Conservation (phyloP, 2,113 vertebrate species). For the Arizona elegans region DNA sequence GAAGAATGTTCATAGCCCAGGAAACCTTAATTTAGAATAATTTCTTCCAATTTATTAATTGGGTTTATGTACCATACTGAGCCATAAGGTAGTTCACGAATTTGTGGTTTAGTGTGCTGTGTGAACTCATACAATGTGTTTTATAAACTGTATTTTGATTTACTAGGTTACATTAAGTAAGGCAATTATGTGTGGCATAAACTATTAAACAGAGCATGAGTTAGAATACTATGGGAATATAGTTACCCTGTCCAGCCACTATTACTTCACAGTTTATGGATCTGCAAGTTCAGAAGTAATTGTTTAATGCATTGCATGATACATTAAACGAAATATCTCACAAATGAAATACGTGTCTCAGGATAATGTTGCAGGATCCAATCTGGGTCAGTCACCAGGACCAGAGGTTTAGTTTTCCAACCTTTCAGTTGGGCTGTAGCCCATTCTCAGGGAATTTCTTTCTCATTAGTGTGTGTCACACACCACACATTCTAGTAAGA, state of each 20-base stretch:
- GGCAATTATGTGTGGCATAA: not conserved
- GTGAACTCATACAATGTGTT: not conserved
- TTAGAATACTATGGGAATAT: not conserved
- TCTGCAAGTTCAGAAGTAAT: not conserved
- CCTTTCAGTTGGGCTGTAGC: no score
- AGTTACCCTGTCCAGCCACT: not conserved
- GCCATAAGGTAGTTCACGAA: no score
- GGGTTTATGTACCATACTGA: not conserved
- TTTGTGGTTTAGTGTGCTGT: no score
- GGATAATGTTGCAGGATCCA: no score
- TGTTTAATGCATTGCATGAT: not conserved
- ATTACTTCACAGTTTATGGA: not conserved
- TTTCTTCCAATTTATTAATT: not conserved
- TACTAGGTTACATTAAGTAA: not conserved
- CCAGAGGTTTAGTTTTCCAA: no score
- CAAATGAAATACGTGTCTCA: no score
- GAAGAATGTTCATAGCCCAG: not conserved
- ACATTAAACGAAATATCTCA: no score
- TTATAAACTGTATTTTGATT: not conserved
- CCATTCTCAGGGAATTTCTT: no score
- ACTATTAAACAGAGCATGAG: not conserved
- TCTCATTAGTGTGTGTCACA: no score
- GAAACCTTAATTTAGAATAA: not conserved
- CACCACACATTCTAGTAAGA: no score
- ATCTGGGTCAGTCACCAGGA: no score